These are phyloP conservation scores for Aphelenchoides besseyi DNA, from an alignment of 1,140 invertebrate genomes.

Conservation along the genomic window DNA sequence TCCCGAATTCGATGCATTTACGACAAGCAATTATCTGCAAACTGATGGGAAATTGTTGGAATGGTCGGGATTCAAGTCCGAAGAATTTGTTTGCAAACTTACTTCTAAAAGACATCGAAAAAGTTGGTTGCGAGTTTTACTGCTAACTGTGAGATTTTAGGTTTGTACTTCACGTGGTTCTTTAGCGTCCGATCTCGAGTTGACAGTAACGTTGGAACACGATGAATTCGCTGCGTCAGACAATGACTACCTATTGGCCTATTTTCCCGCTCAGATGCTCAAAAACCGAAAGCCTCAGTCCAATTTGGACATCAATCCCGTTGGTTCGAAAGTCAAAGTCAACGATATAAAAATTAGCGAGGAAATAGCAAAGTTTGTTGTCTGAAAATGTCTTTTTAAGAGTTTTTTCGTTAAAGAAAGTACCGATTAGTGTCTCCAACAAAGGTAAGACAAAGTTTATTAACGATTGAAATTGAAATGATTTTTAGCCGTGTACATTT, in stretches of 20 bases:
- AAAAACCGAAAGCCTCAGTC: slow-evolving; percentile 26
- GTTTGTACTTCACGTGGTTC: slow-evolving; percentile 45
- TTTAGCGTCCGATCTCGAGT: slow-evolving; percentile 49
- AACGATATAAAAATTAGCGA: slow-evolving; percentile 26
- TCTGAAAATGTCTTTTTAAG: not conserved
- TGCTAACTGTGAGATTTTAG: slow-evolving; percentile 31
- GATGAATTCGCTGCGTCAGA: slow-evolving; percentile 54
- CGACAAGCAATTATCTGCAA: slow-evolving; percentile 37
- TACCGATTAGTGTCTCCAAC: slow-evolving; percentile 41
- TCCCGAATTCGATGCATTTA: slow-evolving; percentile 49
- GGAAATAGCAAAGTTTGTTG: slow-evolving; percentile 36
- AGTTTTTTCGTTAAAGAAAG: slow-evolving; percentile 28
- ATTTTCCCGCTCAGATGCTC: slow-evolving; percentile 52
- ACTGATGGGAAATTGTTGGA: slow-evolving; percentile 18
- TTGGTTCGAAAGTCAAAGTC: slow-evolving; percentile 50
- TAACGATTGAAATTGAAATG: too few relatives aligned
- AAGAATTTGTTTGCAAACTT: slow-evolving; percentile 41
- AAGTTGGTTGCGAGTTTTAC: slow-evolving; percentile 34
- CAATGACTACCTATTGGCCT: slow-evolving; percentile 33
- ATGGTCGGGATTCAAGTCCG: slow-evolving; percentile 25
- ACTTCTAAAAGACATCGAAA: slow-evolving; percentile 44
- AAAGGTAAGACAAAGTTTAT: too few relatives aligned
- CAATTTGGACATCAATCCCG: not conserved
- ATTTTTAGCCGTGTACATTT: slow-evolving; percentile 31
- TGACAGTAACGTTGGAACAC: slow-evolving; percentile 57